Conservation (phyloP, 1,140 invertebrate species). For the Drosophila pseudoobscura region DNA sequence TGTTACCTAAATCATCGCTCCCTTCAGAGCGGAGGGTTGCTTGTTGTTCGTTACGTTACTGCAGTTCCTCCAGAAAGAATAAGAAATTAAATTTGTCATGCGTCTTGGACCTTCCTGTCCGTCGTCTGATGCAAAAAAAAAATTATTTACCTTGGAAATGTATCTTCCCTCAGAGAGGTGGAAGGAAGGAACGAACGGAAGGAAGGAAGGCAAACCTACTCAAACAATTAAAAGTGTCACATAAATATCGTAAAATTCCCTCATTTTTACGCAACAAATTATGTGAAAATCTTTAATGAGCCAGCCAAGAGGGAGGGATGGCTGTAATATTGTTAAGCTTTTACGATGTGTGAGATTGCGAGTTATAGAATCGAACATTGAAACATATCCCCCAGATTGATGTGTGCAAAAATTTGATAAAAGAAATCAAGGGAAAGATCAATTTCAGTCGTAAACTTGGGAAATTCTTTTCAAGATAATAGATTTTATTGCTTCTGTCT, state of each 20-base stretch:
- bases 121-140: conserved; percentile 10
- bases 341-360: conserved; percentile 64
- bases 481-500: no score
- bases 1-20: conserved; percentile 42
- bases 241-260: conserved; percentile 70
- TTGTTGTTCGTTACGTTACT: conserved; percentile 31
- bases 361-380: conserved; percentile 15
- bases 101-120: conserved; percentile 55
- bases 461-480: background rate
- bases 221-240: conserved; percentile 73
- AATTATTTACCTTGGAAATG: conserved; percentile 16
- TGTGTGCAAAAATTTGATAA: background rate
- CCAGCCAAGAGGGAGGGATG: conserved; percentile 14
- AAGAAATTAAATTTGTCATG: conserved; percentile 80
- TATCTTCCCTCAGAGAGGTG: conserved; percentile 7
- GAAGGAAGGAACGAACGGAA: background rate
- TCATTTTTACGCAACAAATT: conserved; percentile 61
- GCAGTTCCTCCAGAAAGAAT: conserved; percentile 50
- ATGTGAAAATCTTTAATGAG: conserved; percentile 71
- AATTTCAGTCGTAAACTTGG: conserved; percentile 19
- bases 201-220: conserved; percentile 58
- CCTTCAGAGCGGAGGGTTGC: conserved; percentile 23
- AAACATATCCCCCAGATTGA: background rate
- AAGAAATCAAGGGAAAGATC: conserved; percentile 15
- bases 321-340: conserved; percentile 52